Evolutionary conservation across 2,113 vertebrate species (phyloP).

Genomic region (Bos indicus): DNA sequence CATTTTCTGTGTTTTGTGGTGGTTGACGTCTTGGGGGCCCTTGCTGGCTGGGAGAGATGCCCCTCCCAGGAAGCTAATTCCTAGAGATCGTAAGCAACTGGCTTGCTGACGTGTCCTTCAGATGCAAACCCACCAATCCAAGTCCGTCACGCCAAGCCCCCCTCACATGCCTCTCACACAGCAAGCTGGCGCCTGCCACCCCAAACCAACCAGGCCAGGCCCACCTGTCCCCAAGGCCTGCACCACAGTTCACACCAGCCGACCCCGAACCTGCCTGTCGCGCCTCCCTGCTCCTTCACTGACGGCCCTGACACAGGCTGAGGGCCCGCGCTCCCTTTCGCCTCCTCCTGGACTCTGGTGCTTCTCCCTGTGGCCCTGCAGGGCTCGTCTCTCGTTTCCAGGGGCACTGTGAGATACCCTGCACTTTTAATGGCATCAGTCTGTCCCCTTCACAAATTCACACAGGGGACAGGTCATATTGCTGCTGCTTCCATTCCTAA

Average conservation of each 20-base stretch:
- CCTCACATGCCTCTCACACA: neutral
- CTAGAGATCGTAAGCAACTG: neutral
- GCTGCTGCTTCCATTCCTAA: neutral
- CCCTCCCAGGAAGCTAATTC: neutral
- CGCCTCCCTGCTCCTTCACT: rapidly evolving
- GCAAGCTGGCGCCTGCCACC: neutral
- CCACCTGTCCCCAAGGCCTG: rapidly evolving
- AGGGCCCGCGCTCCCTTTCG: rapidly evolving
- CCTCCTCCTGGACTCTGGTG: rapidly evolving
- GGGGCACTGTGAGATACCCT: rapidly evolving
- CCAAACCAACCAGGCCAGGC: rapidly evolving
- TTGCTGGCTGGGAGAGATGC: too few relatives aligned
- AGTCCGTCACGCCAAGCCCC: rapidly evolving
- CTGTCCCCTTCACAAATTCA: neutral
- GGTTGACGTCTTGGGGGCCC: neutral
- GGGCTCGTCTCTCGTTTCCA: rapidly evolving
- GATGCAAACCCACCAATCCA: rapidly evolving
- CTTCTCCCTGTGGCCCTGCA: rapidly evolving
- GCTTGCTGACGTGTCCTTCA: neutral
- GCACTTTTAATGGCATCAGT: rapidly evolving
- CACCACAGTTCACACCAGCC: rapidly evolving
- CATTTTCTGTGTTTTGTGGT: rapidly evolving
- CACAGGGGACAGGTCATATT: too few relatives aligned
- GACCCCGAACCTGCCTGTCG: rapidly evolving
- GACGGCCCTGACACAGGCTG: rapidly evolving